A percentile compares a stretch with the other conserved stretches of the same genome.
These are phyloP conservation scores for Diogma glabrata DNA, from an alignment of 2,888 invertebrate genomes.

Conservation along the genomic window DNA sequence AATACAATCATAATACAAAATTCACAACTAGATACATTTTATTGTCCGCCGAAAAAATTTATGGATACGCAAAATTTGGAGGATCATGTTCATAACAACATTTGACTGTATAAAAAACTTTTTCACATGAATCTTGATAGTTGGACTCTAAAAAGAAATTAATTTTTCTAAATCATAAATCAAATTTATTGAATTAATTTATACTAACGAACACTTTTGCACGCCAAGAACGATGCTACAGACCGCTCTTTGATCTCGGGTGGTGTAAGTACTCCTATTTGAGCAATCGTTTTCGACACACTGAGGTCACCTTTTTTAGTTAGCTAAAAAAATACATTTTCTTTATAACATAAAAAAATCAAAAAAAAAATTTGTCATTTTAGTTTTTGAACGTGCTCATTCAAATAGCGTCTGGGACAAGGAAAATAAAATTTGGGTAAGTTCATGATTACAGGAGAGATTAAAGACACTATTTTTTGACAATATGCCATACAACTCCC, in stretches of 20 bases:
- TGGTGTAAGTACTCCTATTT: slow-evolving; percentile 31
- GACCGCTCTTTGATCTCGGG: slow-evolving; percentile 26
- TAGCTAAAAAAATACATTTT: slow-evolving; percentile 18
- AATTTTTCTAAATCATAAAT: neutral
- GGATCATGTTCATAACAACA: slow-evolving; percentile 29
- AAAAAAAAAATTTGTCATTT: too few species aligned
- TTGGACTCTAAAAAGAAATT: slow-evolving; percentile 24
- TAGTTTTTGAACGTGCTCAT: too few species aligned
- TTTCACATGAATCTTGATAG: slow-evolving; percentile 30
- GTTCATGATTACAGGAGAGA: too few species aligned
- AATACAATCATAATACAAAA: neutral
- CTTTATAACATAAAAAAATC: neutral
- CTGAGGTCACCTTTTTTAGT: slow-evolving; percentile 31
- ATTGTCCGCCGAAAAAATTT: slow-evolving; percentile 14
- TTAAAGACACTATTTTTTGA: too few species aligned
- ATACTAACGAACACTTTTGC: slow-evolving; percentile 29
- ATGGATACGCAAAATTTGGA: slow-evolving; percentile 28
- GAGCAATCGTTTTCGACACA: slow-evolving; percentile 26
- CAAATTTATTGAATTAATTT: neutral
- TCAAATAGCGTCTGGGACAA: too few species aligned
- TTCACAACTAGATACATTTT: neutral
- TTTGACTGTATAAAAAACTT: slow-evolving; percentile 27
- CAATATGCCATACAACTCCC: too few species aligned
- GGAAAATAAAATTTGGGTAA: too few species aligned
- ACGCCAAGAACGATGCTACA: slow-evolving; percentile 23